Conservation (phyloP, 2,888 invertebrate species). For the Eucera pruinosa region DNA sequence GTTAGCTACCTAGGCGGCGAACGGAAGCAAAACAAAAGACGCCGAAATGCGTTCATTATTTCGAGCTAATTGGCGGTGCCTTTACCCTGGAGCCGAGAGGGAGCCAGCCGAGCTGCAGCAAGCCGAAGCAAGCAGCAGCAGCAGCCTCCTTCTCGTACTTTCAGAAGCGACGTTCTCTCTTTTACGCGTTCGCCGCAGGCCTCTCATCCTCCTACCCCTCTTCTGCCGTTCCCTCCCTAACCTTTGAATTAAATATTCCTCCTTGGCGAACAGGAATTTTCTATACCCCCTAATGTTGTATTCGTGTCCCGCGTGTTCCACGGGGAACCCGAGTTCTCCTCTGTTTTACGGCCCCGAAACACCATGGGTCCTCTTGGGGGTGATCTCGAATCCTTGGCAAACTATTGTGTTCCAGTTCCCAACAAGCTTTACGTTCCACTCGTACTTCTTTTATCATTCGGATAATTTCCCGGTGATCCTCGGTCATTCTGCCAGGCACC, state of each 20-base stretch:
- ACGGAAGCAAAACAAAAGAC: conserved; percentile 82
- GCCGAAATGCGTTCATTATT: conserved; percentile 84
- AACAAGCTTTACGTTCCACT: no score
- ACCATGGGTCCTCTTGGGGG: conserved; percentile 21
- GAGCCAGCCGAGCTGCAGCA: conserved; percentile 50
- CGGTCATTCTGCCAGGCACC: no score
- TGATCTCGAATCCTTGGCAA: conserved; percentile 17
- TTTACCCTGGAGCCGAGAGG: conserved; percentile 76
- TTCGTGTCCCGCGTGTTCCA: conserved; percentile 46
- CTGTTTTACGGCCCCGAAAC: conserved; percentile 28
- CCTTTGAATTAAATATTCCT: conserved; percentile 63
- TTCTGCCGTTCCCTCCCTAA: conserved; percentile 22
- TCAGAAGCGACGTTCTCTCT: conserved; percentile 59
- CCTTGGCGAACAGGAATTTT: conserved; percentile 49
- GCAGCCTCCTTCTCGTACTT: conserved; percentile 52
- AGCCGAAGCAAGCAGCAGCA: conserved; percentile 48
- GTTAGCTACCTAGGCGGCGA: conserved; percentile 78
- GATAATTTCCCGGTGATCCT: not conserved
- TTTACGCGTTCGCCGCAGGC: conserved; percentile 66
- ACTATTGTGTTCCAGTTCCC: not conserved
- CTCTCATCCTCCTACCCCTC: conserved; percentile 21
- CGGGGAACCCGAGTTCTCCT: conserved; percentile 31
- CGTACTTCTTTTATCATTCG: not conserved
- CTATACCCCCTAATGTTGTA: conserved; percentile 55
- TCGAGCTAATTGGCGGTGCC: conserved; percentile 84